Evolutionary conservation across 2,797 vertebrate species (phyloP).

Genomic region (Cichlasoma orientale): DNA sequence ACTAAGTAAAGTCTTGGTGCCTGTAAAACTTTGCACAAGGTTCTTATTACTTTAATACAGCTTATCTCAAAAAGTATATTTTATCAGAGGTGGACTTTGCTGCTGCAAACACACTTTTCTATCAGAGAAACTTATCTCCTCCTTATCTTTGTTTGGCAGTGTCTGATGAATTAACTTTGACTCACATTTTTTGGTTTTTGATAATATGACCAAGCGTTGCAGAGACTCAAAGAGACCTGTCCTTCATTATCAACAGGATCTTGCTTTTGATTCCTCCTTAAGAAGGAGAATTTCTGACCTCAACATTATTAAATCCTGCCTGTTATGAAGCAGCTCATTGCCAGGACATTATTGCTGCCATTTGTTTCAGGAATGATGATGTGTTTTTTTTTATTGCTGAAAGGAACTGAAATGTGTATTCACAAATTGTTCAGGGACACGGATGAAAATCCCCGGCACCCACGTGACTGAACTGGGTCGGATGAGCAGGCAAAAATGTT

Average conservation of each 20-base stretch:
- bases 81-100: neutral
- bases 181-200: neutral
- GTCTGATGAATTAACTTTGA: neutral
- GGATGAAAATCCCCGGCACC: neutral
- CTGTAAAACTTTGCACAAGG: neutral
- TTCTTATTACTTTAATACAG: neutral
- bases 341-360: neutral
- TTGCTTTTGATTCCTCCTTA: neutral
- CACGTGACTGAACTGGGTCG: neutral
- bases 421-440: neutral
- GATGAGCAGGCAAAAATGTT: conserved; percentile 13
- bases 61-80: neutral
- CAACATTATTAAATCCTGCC: neutral
- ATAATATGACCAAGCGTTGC: neutral
- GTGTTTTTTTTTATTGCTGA: neutral
- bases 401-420: neutral
- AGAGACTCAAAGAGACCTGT: neutral
- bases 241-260: neutral
- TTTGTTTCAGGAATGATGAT: neutral
- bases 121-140: neutral
- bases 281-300: neutral
- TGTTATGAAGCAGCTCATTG: neutral
- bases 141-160: neutral
- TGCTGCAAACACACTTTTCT: neutral
- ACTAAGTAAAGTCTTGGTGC: neutral